phyloP scores from a whole-genome alignment of 2,113 vertebrate genomes.

The Macrotis lagotis region DNA sequence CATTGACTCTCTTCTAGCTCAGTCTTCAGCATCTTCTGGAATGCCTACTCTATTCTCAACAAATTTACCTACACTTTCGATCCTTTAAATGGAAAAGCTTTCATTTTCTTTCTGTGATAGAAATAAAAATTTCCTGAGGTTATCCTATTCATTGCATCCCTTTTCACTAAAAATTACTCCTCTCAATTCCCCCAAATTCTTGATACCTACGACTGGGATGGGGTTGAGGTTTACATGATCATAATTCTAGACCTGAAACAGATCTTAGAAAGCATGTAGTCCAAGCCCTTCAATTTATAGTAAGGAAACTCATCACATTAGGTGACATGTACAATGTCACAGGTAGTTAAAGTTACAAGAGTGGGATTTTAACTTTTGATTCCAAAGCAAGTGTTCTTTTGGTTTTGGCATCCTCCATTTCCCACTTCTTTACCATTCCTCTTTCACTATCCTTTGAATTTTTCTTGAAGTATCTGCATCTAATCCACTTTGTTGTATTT shows the following conservation, averaged over 20 bases:
- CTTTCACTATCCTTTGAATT: not conserved
- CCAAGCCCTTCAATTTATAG: not conserved
- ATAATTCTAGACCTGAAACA: not conserved
- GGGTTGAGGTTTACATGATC: not conserved
- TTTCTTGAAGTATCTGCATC: not conserved
- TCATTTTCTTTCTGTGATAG: not conserved
- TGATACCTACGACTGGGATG: not conserved
- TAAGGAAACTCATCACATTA: not conserved
- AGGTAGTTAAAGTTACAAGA: not conserved
- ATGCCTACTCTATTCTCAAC: not conserved
- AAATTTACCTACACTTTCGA: not conserved
- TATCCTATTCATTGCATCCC: not conserved
- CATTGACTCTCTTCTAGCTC: not conserved
- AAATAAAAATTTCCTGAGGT: not conserved
- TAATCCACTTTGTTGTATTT: not conserved
- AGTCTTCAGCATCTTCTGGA: not conserved
- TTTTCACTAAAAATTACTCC: not conserved
- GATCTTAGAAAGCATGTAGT: not conserved
- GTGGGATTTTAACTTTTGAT: not conserved
- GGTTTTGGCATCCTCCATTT: not conserved
- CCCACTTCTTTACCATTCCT: not conserved
- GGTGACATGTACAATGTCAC: not conserved
- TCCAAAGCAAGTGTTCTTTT: not conserved
- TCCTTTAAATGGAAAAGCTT: not conserved
- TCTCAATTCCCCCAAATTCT: not conserved